phyloP scores from a whole-genome alignment of 2,797 vertebrate species.

The Okamejei kenojei region DNA sequence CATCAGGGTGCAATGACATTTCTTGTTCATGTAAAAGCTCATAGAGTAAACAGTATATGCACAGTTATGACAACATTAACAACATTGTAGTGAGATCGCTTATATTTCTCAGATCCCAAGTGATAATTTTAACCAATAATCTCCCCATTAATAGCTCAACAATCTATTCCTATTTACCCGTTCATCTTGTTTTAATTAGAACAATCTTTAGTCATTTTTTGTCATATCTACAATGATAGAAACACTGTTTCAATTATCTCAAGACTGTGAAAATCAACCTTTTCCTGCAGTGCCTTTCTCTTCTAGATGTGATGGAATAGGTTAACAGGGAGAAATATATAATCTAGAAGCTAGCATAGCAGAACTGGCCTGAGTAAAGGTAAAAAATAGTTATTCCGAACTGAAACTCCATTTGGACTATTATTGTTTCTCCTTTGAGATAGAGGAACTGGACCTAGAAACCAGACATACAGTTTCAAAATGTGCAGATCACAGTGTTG shows the following conservation, averaged over 20 bases:
- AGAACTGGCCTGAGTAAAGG: not conserved
- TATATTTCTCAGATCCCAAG: not conserved
- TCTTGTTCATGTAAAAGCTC: no score
- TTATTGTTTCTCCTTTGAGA: no score
- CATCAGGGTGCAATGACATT: no score
- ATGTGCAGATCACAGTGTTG: no score
- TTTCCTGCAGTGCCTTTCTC: not conserved
- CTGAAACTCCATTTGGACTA: no score
- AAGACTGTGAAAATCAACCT: not conserved
- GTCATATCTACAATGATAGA: not conserved
- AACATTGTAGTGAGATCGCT: not conserved
- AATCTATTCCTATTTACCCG: not conserved
- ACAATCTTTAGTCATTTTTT: not conserved
- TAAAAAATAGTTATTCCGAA: not conserved
- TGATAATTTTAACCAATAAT: not conserved
- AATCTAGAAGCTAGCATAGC: not conserved
- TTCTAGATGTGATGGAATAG: not conserved
- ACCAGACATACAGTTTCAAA: no score
- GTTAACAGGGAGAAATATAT: not conserved
- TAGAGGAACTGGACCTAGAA: no score
- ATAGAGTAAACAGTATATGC: no score
- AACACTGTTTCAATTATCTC: not conserved
- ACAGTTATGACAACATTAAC: no score
- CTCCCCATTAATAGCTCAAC: not conserved
- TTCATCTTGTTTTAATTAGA: not conserved